Evolutionary conservation across 2,888 invertebrate genomes (phyloP), one percentile per base, ranked within the genome.

Genomic region (Hartigia nigra): DNA sequence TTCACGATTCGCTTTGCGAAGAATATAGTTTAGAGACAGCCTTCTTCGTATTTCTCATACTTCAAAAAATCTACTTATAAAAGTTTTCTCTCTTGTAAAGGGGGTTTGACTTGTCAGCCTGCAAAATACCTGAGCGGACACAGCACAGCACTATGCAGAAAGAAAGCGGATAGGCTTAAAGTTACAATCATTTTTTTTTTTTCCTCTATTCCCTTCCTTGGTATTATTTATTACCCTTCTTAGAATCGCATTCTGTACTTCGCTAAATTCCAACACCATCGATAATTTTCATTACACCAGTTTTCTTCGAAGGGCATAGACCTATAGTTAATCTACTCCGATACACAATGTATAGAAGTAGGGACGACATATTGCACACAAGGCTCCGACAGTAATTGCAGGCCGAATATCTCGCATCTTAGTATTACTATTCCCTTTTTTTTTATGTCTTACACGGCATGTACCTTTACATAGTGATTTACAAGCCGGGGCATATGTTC

Each of bases 351-450:
- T 55, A 55, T 55, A 9, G 23, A 23, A 55, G 55, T 81, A 81
- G 76, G 82, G 83, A 80, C 80, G 81, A 85, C 84, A 79, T 89
- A 90, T 90, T 90, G 90, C 90, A 90, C 90, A 86, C 84, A 84
- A 86, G 81, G 84, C 82, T 88, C 82, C 82, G 81, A 86, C 84
- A 78, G 82, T 87, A 81, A 84, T 76, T 70, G 79, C 83, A 86
- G n/a, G 69, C 39, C 34, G 39, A 76, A 31, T 31, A 75, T 31
- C 75, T 34, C 78, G 23, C 31, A 75, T n/a, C 39, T 31, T 76
- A 34, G 31, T 74, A 74, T 69, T 70, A 79, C 39, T 80, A 80
- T 77, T 78, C 74, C 81, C 77, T 70, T 76, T 55, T 23, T 55
- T 23, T 23, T 23, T 55, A 55, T 23, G 55, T 55, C 55, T 55